These are phyloP conservation scores for Apeira syringaria DNA, from an alignment of 2,888 invertebrate species.

Conservation along the genomic window DNA sequence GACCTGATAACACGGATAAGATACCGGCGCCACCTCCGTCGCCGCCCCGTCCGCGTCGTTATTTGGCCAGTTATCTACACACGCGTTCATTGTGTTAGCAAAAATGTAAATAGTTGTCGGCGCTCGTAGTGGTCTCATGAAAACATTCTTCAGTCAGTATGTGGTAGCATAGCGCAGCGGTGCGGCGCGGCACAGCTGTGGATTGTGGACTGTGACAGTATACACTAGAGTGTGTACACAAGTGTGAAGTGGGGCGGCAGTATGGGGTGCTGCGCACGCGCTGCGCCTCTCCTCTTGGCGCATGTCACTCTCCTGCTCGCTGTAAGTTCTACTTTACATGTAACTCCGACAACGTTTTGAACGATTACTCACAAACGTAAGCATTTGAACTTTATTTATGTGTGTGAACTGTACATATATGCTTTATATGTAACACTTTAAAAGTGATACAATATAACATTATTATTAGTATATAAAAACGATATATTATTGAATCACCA, in stretches of 20 bases:
- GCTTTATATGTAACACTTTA: no score
- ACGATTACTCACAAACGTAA: no score
- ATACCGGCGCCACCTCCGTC: not conserved
- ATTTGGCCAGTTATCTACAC: not conserved
- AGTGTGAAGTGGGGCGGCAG: not conserved
- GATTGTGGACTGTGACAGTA: not conserved
- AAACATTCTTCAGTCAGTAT: not conserved
- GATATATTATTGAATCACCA: no score
- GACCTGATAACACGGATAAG: slow-evolving; percentile 6
- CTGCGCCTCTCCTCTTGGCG: slow-evolving; percentile 48
- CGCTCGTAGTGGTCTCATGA: not conserved
- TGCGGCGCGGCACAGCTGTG: not conserved
- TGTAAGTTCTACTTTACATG: slow-evolving; percentile 41
- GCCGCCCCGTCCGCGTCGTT: not conserved
- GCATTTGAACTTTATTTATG: no score
- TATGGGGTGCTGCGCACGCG: slow-evolving; percentile 41
- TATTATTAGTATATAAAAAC: no score
- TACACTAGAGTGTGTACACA: not conserved
- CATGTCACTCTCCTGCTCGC: slow-evolving; percentile 62
- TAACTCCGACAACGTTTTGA: no score
- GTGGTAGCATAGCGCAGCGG: no score
- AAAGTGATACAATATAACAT: no score
- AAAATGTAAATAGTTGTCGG: not conserved
- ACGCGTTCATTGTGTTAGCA: slow-evolving; percentile 1
- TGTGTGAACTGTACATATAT: no score